These are phyloP conservation scores for Eulacestoma nigropectus DNA, from an alignment of 2,113 vertebrate species.

Conservation along the genomic window DNA sequence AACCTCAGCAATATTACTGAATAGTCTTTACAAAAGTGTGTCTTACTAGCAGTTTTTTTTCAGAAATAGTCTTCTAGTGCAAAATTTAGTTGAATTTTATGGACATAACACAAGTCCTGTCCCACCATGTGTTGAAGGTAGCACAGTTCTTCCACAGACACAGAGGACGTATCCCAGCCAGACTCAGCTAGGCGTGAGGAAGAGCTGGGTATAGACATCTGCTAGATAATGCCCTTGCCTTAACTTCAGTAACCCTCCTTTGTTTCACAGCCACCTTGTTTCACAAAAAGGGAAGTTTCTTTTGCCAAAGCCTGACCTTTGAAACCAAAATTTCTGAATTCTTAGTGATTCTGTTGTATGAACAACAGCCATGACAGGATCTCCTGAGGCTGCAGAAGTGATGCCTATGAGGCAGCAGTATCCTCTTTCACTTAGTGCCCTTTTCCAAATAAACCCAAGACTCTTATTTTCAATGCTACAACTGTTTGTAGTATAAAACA, in stretches of 20 bases:
- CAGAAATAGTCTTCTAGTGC: not conserved
- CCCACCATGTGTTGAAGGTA: not conserved
- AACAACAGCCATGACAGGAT: not conserved
- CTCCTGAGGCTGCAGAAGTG: not conserved
- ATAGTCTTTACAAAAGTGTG: not conserved
- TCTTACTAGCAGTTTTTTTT: not conserved
- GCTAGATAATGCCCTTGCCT: not conserved
- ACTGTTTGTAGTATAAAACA: not conserved
- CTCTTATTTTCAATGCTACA: not conserved
- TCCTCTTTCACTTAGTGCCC: not conserved
- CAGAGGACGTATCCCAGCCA: not conserved
- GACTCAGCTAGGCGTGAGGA: rapidly evolving
- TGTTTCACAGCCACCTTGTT: not conserved
- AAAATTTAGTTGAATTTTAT: not conserved
- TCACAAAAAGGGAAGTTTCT: not conserved
- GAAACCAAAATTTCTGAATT: not conserved
- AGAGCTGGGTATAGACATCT: not conserved
- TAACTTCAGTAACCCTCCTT: not conserved
- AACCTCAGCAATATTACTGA: not conserved
- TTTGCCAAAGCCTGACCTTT: not conserved
- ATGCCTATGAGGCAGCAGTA: not conserved
- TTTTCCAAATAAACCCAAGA: not conserved
- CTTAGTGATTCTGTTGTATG: not conserved
- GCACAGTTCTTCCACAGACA: not conserved
- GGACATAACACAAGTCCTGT: not conserved